Base-by-base conservation (phyloP, 2,113 vertebrate species). In the Plotosus lineatus region DNA sequence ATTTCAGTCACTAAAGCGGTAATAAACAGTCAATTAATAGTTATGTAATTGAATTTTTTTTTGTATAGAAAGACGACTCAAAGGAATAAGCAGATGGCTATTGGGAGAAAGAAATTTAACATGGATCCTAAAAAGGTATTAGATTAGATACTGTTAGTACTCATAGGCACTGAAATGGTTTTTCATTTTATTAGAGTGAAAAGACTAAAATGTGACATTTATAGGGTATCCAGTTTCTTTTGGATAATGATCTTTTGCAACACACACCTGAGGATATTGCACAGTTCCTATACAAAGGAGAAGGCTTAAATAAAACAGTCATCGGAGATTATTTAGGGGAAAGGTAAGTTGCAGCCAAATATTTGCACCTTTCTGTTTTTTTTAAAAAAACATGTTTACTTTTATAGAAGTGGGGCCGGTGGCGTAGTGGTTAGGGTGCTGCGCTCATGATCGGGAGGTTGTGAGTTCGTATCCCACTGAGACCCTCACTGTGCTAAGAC, bases 71-170 rank as follows among this genome's bases (percentile, higher is more conserved):
- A 99, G 95, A 95, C 97, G 0, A 94, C 95, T 26, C 97, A 99
- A 91, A 95, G 97, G 88, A 99, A 98, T 88, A 99, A 98, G 85
- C 98, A 99, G 87, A 95, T 99, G 77, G 96, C 97, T 31, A 98
- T 99, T 95, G 98, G 98, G 78, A 95, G 97, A 87, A 99, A 99
- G 91, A 99, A 99, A 85, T 99, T 99, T 92, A 99, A 99, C 90
- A 99, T 99, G 98, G 98, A 99, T 83, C 98, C 97, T 77, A 98
- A 98, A 88, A 99, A 99, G 96, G 97, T 99, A 88, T 44, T 46
- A 14, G 3, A 40, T 79, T 26, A 55, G 0, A 44, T 75, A n/a
- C n/a, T n/a, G n/a, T n/a, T n/a, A n/a, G n/a, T n/a, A n/a, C n/a
- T n/a, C n/a, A n/a, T n/a, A n/a, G 50, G 65, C 23, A 42, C 23